Evolutionary conservation across 2,797 vertebrate genomes (phyloP).

Genomic region (Xenops minutus): DNA sequence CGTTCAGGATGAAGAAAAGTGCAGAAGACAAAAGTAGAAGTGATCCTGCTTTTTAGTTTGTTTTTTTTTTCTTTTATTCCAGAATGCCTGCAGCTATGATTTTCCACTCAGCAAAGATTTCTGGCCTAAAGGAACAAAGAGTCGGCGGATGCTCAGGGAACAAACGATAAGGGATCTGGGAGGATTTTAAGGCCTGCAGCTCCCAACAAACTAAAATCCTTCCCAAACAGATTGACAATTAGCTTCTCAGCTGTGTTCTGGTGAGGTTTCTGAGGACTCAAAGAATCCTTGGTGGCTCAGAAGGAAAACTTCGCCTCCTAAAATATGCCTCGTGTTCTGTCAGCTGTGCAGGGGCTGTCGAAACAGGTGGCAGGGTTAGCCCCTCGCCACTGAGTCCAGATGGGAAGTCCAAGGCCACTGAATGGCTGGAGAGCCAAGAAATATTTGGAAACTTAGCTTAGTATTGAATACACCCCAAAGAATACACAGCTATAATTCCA

Average conservation of each 20-base stretch:
- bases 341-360: conserved; percentile 5
- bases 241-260: neutral
- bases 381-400: neutral
- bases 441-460: neutral
- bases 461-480: conserved; percentile 26
- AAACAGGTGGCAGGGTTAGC: conserved; percentile 8
- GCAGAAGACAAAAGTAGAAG: neutral
- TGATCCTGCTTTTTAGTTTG: neutral
- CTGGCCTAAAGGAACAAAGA: neutral
- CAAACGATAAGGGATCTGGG: neutral
- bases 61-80: too few relatives aligned
- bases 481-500: conserved; percentile 11
- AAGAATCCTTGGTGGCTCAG: neutral
- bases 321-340: neutral
- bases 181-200: neutral
- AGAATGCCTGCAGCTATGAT: neutral
- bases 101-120: neutral
- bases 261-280: neutral
- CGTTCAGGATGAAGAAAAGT: neutral
- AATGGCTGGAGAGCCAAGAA: conserved; percentile 6
- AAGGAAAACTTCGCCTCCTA: neutral
- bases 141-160: neutral
- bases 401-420: conserved; percentile 29
- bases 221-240: neutral
- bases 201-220: neutral